These are phyloP conservation scores for Saxicola maurus DNA, from an alignment of 2,797 vertebrate species.

Conservation along the genomic window DNA sequence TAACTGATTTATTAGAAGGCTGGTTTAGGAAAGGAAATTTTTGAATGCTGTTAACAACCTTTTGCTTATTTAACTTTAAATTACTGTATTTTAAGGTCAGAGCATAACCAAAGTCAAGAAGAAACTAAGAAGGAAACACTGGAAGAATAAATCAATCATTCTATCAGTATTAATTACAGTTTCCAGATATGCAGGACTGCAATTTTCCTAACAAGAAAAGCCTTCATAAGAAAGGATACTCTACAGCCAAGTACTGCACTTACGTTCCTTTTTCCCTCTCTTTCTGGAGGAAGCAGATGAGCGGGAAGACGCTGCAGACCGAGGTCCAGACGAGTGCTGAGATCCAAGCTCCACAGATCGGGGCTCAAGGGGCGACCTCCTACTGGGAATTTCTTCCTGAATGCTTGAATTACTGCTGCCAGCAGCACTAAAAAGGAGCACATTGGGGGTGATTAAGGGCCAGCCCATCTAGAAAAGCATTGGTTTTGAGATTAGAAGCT, in stretches of 20 bases:
- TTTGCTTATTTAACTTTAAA: not conserved
- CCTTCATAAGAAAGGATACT: not conserved
- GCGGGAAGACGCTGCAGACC: slow-evolving; percentile 78
- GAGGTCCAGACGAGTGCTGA: slow-evolving; percentile 74
- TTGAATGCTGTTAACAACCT: not conserved
- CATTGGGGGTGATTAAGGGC: not conserved
- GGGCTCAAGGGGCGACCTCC: slow-evolving; percentile 71
- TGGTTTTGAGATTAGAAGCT: not conserved
- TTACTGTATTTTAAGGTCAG: not conserved
- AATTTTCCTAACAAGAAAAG: not conserved
- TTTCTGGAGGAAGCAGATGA: slow-evolving; percentile 80
- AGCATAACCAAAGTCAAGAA: not conserved
- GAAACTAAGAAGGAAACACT: not conserved
- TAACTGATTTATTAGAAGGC: not conserved
- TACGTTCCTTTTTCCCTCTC: slow-evolving; percentile 74
- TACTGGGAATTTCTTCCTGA: slow-evolving; percentile 76
- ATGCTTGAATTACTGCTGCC: slow-evolving; percentile 71
- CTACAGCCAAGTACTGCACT: slow-evolving; percentile 7
- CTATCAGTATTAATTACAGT: not conserved
- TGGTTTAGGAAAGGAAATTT: not conserved
- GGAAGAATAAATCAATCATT: not conserved
- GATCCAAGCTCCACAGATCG: slow-evolving; percentile 65
- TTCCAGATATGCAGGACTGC: not conserved
- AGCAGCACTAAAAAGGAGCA: slow-evolving; percentile 39
- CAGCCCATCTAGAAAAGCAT: not conserved